Base-by-base conservation (phyloP, 64 coral and sea anemone species). In the Montipora capricornis region DNA sequence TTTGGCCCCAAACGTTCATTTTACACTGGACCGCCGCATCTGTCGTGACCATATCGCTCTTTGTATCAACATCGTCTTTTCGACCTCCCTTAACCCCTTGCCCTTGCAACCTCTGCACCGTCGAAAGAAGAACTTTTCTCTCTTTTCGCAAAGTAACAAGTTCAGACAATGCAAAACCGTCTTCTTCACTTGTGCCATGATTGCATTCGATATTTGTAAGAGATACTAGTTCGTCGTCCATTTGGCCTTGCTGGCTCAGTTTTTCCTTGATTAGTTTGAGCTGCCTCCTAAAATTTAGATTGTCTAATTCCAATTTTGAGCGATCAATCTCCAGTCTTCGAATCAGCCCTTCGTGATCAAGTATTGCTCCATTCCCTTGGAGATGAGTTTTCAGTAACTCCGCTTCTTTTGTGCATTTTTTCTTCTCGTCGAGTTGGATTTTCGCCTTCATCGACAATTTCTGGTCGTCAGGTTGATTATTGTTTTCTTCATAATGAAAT, bases 351-450 rank as follows among this genome's bases (percentile, higher is more conserved):
- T 86, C 82, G 45, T 86, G 44, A 47, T 86, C 66, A 10, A 49
- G 46, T 47, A 69, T 68, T 19, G 19, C 67, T 50, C 82, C 82
- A 37, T 86, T 86, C 7, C 8, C 20, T 50, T 94, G 92, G 5
- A 98, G 91, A 51, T 98, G 97, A 24, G 83, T 89, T 37, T 87
- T 99, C n/a, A 99, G 84, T 46, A 96, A 96, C 26, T 94, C 87
- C 12, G 95, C 88, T 61, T 99, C 98, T 55, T 96, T 91, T 68
- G 78, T 81, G 61, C 90, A 92, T 76, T 95, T 94, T 70, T 90
- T 95, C 46, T 95, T 96, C 4, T 99, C 95, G 49, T 93, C 71
- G 3, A 82, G 67, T 49, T 89, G 82, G 17, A 70, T 51, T 91
- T 94, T 77, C 70, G 91, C 83, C 81, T 91, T 93, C 10, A 59